Base-by-base conservation (phyloP, 2,113 vertebrate genomes). In the Numida meleagris region DNA sequence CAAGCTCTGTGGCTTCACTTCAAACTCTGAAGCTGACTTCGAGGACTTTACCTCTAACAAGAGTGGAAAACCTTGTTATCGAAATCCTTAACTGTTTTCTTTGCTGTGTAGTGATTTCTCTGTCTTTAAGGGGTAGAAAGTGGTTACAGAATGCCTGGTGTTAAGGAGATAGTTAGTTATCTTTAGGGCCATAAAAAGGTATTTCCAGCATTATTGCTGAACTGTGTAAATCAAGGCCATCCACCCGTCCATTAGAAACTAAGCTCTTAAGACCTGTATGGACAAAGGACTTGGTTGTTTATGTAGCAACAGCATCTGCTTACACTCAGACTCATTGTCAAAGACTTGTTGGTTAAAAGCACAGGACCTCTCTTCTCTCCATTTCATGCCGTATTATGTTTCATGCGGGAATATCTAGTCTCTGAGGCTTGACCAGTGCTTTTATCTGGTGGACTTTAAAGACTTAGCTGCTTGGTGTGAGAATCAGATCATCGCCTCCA, bases 391-490 rank as follows among this genome's bases (percentile, higher is more conserved):
- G 8, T 97, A 89, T 94, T 96, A 88, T 85, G 86, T 97, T 96
- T 97, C 92, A 94, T 82, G 43, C 1, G 17, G 93, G 87, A 89
- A 87, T 93, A 90, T 96, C 79, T 95, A 77, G 68, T 94, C 88
- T 96, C 74, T 71, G 72, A 93, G 88, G 86, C 63, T 71, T 84
- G 75, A 95, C 94, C 95, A 95, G 67, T 84, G 86, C 94, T 96
- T 97, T 96, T 95, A 97, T 98, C 97, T 97, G 96, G 97, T 97
- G 98, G 98, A 98, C 96, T 97, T 96, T 98, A 97, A 95, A 98
- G 98, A 96, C 95, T 92, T 86, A 91, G 94, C 97, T 98, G 94
- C 96, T 97, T 97, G 95, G 90, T 98, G 93, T 93, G 88, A 96
- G 97, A 98, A 92, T 97, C 97, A 75, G 96, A 96, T 94, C 96